Conservation (phyloP, 2,888 invertebrate genomes). For the Periphyllus acericola region DNA sequence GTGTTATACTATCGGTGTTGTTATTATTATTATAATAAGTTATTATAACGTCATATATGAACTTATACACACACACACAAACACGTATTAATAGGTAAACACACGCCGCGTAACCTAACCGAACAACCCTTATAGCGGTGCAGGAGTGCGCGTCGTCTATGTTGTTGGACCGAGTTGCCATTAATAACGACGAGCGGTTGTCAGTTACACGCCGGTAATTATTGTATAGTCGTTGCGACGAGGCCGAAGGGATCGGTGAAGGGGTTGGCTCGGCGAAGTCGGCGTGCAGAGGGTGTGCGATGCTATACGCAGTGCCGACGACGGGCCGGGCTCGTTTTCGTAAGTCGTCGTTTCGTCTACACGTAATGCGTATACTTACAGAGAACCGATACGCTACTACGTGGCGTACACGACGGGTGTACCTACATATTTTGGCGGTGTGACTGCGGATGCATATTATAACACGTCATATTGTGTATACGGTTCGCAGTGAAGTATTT, state of each 20-base stretch:
- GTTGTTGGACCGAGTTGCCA: constrained; percentile 22
- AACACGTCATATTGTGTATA: too few relatives aligned
- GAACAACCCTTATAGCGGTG: background rate
- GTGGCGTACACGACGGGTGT: too few relatives aligned
- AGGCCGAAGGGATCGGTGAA: background rate
- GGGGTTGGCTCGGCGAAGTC: background rate
- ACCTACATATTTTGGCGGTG: too few relatives aligned
- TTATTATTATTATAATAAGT: background rate
- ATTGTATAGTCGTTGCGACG: constrained; percentile 35
- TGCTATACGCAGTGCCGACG: constrained; percentile 1
- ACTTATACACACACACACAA: background rate
- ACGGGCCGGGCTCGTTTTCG: background rate
- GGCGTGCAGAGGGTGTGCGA: background rate
- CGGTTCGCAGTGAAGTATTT: too few relatives aligned
- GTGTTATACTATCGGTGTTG: background rate
- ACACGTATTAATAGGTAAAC: background rate
- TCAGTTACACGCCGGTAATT: constrained; percentile 59
- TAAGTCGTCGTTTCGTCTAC: background rate
- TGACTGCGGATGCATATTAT: too few relatives aligned
- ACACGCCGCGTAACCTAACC: background rate
- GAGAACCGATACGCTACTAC: too few relatives aligned
- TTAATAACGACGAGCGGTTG: constrained; percentile 60
- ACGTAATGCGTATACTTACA: too few relatives aligned
- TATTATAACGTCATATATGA: background rate
- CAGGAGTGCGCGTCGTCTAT: background rate